Percentiles rank a stretch among this genome's conserved stretches.
Evolutionary conservation across 2,797 vertebrate species (phyloP).

Genomic region (Hydrophis major): DNA sequence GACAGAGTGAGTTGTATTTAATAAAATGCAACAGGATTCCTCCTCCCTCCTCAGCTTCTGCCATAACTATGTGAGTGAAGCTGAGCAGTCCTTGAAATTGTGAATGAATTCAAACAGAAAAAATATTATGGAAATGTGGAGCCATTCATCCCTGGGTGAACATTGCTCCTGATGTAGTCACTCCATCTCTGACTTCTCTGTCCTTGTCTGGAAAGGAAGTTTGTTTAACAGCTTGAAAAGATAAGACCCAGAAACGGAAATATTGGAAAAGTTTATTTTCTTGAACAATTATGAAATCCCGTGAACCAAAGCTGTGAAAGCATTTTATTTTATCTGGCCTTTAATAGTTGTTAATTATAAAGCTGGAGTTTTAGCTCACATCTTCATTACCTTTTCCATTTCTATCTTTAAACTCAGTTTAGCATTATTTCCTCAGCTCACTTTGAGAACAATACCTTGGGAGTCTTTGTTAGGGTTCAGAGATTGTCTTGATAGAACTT

Average conservation of each 20-base stretch:
- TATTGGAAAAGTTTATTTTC: neutral
- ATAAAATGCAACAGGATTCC: neutral
- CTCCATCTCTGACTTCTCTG: conserved; percentile 11
- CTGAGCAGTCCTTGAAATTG: conserved; percentile 29
- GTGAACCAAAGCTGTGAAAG: neutral
- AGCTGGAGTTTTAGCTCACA: neutral
- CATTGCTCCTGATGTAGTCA: conserved; percentile 6
- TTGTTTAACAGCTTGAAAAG: conserved; percentile 4
- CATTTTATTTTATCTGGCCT: neutral
- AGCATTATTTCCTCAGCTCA: neutral
- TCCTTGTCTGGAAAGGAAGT: conserved; percentile 16
- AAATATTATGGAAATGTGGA: conserved; percentile 24
- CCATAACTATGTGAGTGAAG: conserved; percentile 9
- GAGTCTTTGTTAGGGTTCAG: neutral
- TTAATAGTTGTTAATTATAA: neutral
- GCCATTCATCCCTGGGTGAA: conserved; percentile 20
- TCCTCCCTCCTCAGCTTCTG: neutral
- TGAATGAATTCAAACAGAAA: conserved; percentile 25
- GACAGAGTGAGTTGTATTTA: neutral
- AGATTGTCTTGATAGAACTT: neutral
- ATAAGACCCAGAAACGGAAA: neutral
- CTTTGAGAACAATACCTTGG: neutral
- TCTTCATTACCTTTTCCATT: neutral
- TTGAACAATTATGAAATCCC: neutral
- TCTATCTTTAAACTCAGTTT: neutral